Conservation (phyloP, 2,888 invertebrate genomes). For the Drosophila emarginata region DNA sequence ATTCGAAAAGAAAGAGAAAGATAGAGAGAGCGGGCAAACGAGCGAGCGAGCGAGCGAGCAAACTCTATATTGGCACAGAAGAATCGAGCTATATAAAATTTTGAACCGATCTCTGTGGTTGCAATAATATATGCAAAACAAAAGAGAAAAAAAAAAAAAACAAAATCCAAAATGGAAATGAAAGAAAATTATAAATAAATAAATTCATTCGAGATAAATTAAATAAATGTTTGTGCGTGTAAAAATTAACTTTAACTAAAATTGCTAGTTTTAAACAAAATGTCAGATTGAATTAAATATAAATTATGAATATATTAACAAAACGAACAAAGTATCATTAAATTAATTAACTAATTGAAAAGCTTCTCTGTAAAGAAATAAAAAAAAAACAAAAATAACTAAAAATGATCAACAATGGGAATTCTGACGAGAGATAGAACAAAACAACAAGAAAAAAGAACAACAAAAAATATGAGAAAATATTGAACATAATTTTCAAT, state of each 20-base stretch:
- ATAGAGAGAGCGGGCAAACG: conserved; percentile 38
- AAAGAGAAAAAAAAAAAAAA: conserved; percentile 21
- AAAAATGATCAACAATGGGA: conserved; percentile 41
- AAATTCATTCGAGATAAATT: conserved; percentile 73
- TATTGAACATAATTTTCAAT: conserved; percentile 80
- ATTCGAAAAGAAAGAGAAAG: conserved; percentile 21
- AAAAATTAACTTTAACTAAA: conserved; percentile 78
- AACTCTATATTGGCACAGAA: neutral
- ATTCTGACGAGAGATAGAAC: conserved; percentile 20
- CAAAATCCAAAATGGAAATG: neutral
- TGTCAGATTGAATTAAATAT: conserved; percentile 54
- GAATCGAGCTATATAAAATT: conserved; percentile 12
- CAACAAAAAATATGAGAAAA: conserved; percentile 46
- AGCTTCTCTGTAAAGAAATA: conserved; percentile 78
- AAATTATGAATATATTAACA: conserved; percentile 58
- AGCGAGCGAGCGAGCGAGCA: conserved; percentile 32
- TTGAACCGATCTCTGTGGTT: conserved; percentile 45
- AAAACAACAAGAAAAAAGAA: conserved; percentile 33
- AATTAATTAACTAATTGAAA: conserved; percentile 75
- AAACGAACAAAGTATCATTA: conserved; percentile 64
- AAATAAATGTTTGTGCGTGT: conserved; percentile 78
- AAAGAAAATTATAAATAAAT: conserved; percentile 44
- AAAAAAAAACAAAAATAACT: conserved; percentile 56
- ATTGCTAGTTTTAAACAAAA: conserved; percentile 63
- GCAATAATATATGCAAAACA: conserved; percentile 45